Conservation (phyloP, 1,140 invertebrate species). For the Hypothenemus hampei region DNA sequence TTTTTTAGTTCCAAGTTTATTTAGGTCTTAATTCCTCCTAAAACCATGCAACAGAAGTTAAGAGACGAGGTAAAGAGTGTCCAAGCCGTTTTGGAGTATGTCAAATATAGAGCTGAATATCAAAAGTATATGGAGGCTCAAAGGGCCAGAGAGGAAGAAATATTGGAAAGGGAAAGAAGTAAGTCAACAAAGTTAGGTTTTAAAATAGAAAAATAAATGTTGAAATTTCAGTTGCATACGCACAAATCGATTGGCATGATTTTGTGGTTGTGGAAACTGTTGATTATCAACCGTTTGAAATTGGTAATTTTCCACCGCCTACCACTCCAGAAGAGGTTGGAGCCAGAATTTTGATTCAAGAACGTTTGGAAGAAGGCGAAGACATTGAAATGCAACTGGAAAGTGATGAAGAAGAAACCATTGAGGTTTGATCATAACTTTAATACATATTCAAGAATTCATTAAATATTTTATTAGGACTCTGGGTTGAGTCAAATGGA, state of each 20-base stretch:
- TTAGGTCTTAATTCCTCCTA: slow-evolving; percentile 87
- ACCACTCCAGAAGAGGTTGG: slow-evolving; percentile 97
- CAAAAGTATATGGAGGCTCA: slow-evolving; percentile 90
- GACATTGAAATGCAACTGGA: slow-evolving; percentile 74
- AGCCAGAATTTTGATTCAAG: slow-evolving; percentile 85
- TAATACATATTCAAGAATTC: neutral
- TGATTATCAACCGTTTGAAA: slow-evolving; percentile 96
- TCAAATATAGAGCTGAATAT: slow-evolving; percentile 95
- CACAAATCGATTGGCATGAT: slow-evolving; percentile 99
- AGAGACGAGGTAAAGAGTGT: slow-evolving; percentile 70
- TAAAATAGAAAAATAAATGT: neutral
- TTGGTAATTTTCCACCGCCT: slow-evolving; percentile 92
- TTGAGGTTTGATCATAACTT: neutral
- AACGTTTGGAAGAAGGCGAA: slow-evolving; percentile 53
- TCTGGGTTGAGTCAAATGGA: slow-evolving; percentile 63
- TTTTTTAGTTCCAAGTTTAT: slow-evolving; percentile 10
- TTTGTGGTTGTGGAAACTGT: slow-evolving; percentile 99
- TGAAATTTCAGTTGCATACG: slow-evolving; percentile 74
- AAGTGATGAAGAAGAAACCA: slow-evolving; percentile 55
- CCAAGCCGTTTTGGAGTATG: slow-evolving; percentile 79
- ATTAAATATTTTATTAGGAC: slow-evolving; percentile 49
- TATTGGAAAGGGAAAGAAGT: slow-evolving; percentile 87
- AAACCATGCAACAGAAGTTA: slow-evolving; percentile 80
- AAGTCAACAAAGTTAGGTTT: slow-evolving; percentile 17
- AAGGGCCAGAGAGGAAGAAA: slow-evolving; percentile 87